These are phyloP conservation scores for Sycophila texana DNA, from an alignment of 2,888 invertebrate species.

Conservation along the genomic window DNA sequence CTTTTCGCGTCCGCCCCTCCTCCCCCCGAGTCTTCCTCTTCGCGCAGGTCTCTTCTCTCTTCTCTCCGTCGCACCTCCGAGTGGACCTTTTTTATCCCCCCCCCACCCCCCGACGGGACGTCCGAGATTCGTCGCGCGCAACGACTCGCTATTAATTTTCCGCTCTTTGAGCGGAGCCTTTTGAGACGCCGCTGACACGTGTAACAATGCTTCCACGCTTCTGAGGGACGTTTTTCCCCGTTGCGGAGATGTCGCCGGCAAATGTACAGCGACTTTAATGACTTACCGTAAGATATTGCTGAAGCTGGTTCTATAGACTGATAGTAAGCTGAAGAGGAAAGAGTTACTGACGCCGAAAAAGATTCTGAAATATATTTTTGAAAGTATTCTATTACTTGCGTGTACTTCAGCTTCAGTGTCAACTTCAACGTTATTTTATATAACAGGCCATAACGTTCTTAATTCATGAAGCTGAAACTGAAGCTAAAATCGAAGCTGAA, in stretches of 20 bases:
- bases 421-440: too few relatives aligned
- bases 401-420: too few relatives aligned
- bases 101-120: background rate
- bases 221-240: constrained; percentile 6
- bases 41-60: constrained; percentile 1
- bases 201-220: constrained; percentile 15
- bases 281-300: background rate
- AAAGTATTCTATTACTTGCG: too few relatives aligned
- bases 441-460: too few relatives aligned
- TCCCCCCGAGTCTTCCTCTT: background rate
- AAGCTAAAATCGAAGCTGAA: too few relatives aligned
- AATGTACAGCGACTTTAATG: constrained; percentile 28
- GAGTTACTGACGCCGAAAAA: too few relatives aligned
- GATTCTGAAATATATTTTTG: too few relatives aligned
- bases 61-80: background rate
- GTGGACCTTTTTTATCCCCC: constrained; percentile 21
- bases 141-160: constrained; percentile 45
- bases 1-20: constrained; percentile 1
- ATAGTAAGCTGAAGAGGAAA: too few relatives aligned
- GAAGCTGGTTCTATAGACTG: background rate
- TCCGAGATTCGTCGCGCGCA: constrained; percentile 38
- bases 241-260: background rate
- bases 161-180: constrained; percentile 1
- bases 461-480: too few relatives aligned
- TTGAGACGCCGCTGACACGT: constrained; percentile 13